Conservation (phyloP, 2,888 invertebrate species). For the Drosophila austrosaltans region DNA sequence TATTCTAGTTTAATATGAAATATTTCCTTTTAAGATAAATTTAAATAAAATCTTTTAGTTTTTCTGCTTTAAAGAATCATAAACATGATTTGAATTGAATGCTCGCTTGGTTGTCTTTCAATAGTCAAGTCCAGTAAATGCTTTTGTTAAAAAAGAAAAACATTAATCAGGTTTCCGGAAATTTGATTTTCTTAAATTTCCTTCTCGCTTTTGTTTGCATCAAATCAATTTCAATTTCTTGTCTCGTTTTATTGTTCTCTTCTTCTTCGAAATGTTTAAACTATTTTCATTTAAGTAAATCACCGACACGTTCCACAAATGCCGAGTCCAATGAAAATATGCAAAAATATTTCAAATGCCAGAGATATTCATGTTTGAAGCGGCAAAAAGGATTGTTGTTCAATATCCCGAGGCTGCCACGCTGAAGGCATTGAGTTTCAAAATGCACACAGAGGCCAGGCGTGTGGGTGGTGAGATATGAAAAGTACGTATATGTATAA, state of each 20-base stretch:
- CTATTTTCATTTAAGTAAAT: slow-evolving; percentile 9
- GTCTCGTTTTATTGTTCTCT: background rate
- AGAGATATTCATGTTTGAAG: slow-evolving; percentile 15
- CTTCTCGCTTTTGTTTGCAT: background rate
- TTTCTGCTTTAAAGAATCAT: background rate
- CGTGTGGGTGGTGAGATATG: slow-evolving; percentile 12
- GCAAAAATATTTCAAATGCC: background rate
- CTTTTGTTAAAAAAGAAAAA: background rate
- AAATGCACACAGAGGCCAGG: slow-evolving; percentile 33
- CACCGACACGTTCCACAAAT: slow-evolving; percentile 6
- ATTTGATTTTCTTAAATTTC: slow-evolving; percentile 6
- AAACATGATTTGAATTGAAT: background rate
- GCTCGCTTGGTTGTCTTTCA: slow-evolving; percentile 3
- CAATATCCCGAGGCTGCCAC: slow-evolving; percentile 1
- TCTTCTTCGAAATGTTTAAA: background rate
- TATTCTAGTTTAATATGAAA: too few relatives aligned
- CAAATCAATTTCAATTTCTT: slow-evolving; percentile 14
- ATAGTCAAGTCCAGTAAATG: background rate
- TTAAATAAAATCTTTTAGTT: too few relatives aligned
- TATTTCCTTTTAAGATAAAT: too few relatives aligned
- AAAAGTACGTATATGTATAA: slow-evolving; percentile 12
- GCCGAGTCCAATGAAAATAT: slow-evolving; percentile 1
- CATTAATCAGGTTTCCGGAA: slow-evolving; percentile 13
- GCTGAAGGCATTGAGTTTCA: slow-evolving; percentile 35
- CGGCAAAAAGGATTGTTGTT: slow-evolving; percentile 24